Conservation (phyloP, 1,140 invertebrate species). For the Pemphigus obesinymphae region DNA sequence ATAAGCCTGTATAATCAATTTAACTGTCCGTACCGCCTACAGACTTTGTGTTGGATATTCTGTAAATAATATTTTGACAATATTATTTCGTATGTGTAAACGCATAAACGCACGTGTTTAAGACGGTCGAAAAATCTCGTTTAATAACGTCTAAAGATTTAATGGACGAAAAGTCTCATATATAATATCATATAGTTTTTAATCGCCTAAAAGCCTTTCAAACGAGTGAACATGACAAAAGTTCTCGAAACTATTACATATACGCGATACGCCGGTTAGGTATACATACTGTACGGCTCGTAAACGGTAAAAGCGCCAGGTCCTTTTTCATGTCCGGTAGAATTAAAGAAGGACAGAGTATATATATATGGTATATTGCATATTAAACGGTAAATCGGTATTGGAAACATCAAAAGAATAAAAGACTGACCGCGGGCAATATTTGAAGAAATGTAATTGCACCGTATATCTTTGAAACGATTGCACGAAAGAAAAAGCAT, state of each 20-base stretch:
- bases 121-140: not conserved
- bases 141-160: not conserved
- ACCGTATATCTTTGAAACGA: not conserved
- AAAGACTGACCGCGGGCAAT: not conserved
- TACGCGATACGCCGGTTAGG: not conserved
- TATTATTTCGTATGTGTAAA: no score
- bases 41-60: no score
- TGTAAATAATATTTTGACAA: no score
- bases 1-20: no score
- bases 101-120: no score
- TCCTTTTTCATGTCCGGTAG: not conserved
- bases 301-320: not conserved
- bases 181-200: no score
- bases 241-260: not conserved
- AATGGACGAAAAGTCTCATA: not conserved
- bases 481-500: not conserved
- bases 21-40: no score
- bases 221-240: not conserved
- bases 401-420: constrained; percentile 5
- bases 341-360: not conserved
- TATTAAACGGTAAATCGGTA: not conserved
- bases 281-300: not conserved
- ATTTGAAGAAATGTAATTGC: not conserved
- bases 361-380: not conserved
- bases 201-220: constrained; percentile 22